Evolutionary conservation across 2,888 invertebrate species (phyloP), one percentile per base, ranked within the genome.

Genomic region (Hemithea aestivaria): DNA sequence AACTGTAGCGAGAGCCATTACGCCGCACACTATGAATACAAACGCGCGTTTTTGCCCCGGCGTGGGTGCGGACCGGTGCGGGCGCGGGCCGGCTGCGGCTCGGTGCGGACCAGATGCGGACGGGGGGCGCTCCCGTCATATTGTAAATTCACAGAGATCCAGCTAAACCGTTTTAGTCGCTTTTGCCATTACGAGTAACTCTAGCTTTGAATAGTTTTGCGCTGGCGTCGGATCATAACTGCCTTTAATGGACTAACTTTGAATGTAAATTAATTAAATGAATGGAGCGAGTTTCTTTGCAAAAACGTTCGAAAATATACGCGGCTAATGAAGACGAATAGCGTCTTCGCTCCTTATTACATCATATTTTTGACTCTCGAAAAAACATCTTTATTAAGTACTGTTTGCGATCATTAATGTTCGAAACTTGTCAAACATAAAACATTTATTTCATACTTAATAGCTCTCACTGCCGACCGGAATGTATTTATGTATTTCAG

Each of bases 191-290:
- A n/a, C n/a, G n/a, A n/a, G n/a, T n/a, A 16, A 5, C 16, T 16
- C 28, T 40, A 29, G 21, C 29, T 34, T 26, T 29, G 33, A 39
- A 29, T 34, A 28, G 25, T 28, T 39, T 10, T 20, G 25, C 34
- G 12, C 27, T 1, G 8, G 8, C 16, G 16, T 16, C 5, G n/a
- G 16, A 16, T 16, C 16, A 16, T 16, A 16, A 16, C 16, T 16
- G 16, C 16, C 8, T 16, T 12, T 40, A 36, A 44, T 27, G 41
- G 39, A 20, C 16, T 2, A 42, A 48, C 42, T 45, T 45, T 35
- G 23, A 27, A 11, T 32, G 40, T 45, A 37, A 48, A 42, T 45
- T 45, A 36, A 40, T 40, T 48, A 40, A 20, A 40, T 26, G 10
- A 42, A 42, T 37, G 31, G 31, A 28, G 20, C 28, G 41, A 45